phyloP scores from a whole-genome alignment of 1,140 invertebrate genomes.

The Heliconius eleuchia region DNA sequence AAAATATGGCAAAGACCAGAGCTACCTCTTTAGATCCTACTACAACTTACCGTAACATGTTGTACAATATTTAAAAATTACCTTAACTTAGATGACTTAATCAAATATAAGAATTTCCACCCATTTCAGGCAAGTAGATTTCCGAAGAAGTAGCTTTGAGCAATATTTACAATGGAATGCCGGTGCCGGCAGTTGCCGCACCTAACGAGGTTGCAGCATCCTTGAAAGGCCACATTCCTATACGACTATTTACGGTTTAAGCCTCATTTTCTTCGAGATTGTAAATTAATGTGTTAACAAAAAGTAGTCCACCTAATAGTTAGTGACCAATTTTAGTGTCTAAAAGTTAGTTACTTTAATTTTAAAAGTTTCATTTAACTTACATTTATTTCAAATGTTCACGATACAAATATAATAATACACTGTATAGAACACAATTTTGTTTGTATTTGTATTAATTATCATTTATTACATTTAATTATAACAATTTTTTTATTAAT shows the following conservation, averaged over 20 bases:
- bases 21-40: too few relatives aligned
- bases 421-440: too few relatives aligned
- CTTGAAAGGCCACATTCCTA: constrained; percentile 79
- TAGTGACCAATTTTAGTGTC: constrained; percentile 16
- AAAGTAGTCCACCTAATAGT: constrained; percentile 26
- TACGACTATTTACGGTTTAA: constrained; percentile 59
- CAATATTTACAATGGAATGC: constrained; percentile 70
- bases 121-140: constrained; percentile 44
- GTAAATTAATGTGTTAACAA: constrained; percentile 52
- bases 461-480: too few relatives aligned
- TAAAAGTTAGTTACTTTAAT: background rate
- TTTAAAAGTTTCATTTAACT: too few relatives aligned
- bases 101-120: constrained; percentile 28
- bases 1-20: too few relatives aligned
- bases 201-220: constrained; percentile 73
- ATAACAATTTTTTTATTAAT: too few relatives aligned
- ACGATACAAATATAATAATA: too few relatives aligned
- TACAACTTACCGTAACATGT: too few relatives aligned
- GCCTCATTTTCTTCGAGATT: constrained; percentile 51
- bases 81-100: constrained; percentile 21
- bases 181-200: constrained; percentile 60
- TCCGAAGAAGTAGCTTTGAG: constrained; percentile 56
- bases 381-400: too few relatives aligned
- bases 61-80: background rate
- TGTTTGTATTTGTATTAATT: too few relatives aligned